Evolutionary conservation across 2,797 vertebrate species (phyloP).

Genomic region (Hemitrygon akajei): DNA sequence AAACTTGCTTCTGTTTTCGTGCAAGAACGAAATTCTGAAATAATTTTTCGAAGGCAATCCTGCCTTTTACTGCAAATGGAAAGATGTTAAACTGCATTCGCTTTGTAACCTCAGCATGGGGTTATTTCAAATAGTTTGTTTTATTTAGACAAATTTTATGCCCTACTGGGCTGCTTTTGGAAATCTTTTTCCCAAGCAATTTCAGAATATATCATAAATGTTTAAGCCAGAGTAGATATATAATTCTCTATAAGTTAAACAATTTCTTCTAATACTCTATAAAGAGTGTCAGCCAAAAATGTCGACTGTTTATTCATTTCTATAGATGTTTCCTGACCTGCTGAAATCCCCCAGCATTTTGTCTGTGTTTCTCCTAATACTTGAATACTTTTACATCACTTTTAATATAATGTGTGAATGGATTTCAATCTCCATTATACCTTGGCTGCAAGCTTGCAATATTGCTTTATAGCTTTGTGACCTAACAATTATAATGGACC

Average conservation of each 20-base stretch:
- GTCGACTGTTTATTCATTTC: no score
- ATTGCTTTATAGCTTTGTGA: constrained; percentile 7
- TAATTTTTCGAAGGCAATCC: neutral
- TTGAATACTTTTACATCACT: constrained; percentile 5
- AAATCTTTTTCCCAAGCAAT: neutral
- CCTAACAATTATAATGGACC: neutral
- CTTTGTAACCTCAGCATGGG: neutral
- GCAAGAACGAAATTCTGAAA: neutral
- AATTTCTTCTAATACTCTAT: neutral
- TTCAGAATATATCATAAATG: neutral
- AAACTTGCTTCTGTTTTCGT: neutral
- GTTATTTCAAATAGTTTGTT: constrained; percentile 1
- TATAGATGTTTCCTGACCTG: no score
- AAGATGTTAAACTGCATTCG: neutral
- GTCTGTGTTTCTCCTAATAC: neutral
- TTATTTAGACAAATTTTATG: neutral
- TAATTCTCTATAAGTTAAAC: neutral
- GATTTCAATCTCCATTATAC: neutral
- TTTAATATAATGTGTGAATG: constrained; percentile 7
- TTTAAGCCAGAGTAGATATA: neutral
- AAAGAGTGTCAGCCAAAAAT: no score
- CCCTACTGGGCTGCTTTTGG: neutral
- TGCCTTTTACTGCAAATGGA: neutral
- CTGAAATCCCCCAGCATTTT: no score
- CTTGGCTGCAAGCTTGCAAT: neutral